phyloP scores from a whole-genome alignment of 2,888 invertebrate genomes.

The Chaitophorus viminalis region DNA sequence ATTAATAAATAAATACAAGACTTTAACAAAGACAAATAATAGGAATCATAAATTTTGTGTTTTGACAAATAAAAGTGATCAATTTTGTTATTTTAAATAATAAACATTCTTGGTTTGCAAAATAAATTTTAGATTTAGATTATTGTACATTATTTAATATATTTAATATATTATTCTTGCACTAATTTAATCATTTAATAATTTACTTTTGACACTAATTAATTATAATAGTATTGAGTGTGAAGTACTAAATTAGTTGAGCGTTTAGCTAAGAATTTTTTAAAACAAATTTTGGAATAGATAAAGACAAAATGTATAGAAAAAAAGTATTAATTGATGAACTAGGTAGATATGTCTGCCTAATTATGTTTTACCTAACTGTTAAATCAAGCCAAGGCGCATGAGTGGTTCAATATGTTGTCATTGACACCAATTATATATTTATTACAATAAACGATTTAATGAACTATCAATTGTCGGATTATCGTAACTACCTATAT shows the following conservation, averaged over 20 bases:
- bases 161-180: background rate
- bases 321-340: slow-evolving; percentile 7
- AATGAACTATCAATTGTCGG: background rate
- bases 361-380: slow-evolving; percentile 2
- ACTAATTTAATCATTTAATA: background rate
- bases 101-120: background rate
- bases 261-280: background rate
- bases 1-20: background rate
- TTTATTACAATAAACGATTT: slow-evolving; percentile 24
- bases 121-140: background rate
- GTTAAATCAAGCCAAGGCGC: background rate
- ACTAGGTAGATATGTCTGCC: background rate
- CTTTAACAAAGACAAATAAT: background rate
- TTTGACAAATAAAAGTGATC: background rate
- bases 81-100: background rate
- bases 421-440: slow-evolving; percentile 38
- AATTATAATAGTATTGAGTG: background rate
- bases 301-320: background rate
- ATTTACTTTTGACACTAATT: background rate
- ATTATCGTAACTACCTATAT: background rate
- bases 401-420: background rate
- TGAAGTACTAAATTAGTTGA: background rate
- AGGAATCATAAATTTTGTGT: background rate
- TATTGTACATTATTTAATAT: too few species aligned
- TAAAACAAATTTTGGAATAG: too few species aligned